Base-by-base conservation (phyloP, 2,797 vertebrate species). In the Silurus lanzhouensis region DNA sequence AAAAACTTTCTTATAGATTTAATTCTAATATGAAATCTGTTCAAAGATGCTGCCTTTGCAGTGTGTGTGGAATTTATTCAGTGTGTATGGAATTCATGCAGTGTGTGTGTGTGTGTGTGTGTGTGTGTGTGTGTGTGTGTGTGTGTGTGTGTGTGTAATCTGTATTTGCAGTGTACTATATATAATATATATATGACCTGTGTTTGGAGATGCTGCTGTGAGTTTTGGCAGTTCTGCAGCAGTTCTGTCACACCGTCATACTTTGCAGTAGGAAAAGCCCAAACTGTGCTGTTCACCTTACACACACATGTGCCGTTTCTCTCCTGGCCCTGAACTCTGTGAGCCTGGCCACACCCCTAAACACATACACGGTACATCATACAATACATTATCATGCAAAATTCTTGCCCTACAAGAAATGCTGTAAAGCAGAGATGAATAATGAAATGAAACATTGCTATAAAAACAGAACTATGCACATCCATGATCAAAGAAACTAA, bases 251-350 rank as follows among this genome's bases (percentile, higher is more conserved):
- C 83, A 0, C 57, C 44, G 7, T 84, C 14, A 67, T 88, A 89
- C 6, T 60, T 70, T 15, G 44, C 14, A 31, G 71, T 25, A 14
- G 88, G 88, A 22, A 89, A 89, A 19, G 71, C 82, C 85, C 87
- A 89, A 3, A 31, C 19, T 1, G 66, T 48, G 60, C 77, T 85
- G 83, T 82, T 84, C 80, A 89, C 76, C 58, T 84, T 27, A 75
- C 88, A 89, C 81, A 87, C 84, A 86, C 88, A 89, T 1, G 77
- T 44, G 22, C 81, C 87, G 2, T 61, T 3, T 4, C 1, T 79
- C 77, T 81, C 76, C 25, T 27, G 70, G 13, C 89, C 85, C 31
- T 48, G 71, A 60, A 89, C 2, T 19, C 44, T 85, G 66, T 85
- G 70, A 70, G 85, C 58, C 22, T 81, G 13, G 0, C 44, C 83